A percentile compares a stretch with the other conserved stretches of the same genome.
Conservation (phyloP, 2,888 invertebrate genomes). For the Machimus rusticus region DNA sequence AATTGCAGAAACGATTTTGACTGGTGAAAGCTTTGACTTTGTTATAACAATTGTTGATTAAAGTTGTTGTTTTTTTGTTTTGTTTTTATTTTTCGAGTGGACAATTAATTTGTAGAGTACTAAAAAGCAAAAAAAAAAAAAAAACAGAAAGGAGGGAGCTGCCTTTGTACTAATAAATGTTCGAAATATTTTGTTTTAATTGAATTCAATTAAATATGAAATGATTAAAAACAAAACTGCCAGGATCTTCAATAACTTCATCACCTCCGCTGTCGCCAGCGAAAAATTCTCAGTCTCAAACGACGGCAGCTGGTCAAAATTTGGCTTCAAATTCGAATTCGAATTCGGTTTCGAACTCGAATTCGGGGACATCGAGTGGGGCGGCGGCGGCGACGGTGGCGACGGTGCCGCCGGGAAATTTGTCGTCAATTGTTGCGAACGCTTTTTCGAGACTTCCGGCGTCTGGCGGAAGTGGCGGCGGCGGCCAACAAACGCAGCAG, state of each 20-base stretch:
- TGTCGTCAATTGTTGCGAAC: slow-evolving; percentile 32
- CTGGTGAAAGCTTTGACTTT: slow-evolving; percentile 1
- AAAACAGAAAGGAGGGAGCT: background rate
- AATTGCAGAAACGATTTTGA: background rate
- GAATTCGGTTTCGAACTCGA: background rate
- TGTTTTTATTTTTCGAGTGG: background rate
- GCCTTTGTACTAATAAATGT: background rate
- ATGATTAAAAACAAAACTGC: slow-evolving; percentile 14
- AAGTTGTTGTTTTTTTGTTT: background rate
- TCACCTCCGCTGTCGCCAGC: slow-evolving; percentile 49
- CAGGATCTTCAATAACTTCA: slow-evolving; percentile 41
- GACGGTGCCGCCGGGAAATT: background rate
- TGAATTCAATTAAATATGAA: background rate
- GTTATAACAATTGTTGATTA: slow-evolving; percentile 12
- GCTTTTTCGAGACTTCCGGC: slow-evolving; percentile 12
- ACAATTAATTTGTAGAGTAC: background rate
- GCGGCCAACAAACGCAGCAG: background rate
- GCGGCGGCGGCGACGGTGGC: background rate
- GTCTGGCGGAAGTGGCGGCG: background rate
- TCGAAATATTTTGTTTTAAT: background rate
- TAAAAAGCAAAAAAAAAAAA: background rate
- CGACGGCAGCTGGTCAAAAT: background rate
- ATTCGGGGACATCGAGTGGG: background rate
- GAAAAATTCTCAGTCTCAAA: slow-evolving; percentile 42
- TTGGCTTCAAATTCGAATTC: background rate